phyloP scores from a whole-genome alignment of 2,797 vertebrate species.

The Xiphorhynchus erythropygius region DNA sequence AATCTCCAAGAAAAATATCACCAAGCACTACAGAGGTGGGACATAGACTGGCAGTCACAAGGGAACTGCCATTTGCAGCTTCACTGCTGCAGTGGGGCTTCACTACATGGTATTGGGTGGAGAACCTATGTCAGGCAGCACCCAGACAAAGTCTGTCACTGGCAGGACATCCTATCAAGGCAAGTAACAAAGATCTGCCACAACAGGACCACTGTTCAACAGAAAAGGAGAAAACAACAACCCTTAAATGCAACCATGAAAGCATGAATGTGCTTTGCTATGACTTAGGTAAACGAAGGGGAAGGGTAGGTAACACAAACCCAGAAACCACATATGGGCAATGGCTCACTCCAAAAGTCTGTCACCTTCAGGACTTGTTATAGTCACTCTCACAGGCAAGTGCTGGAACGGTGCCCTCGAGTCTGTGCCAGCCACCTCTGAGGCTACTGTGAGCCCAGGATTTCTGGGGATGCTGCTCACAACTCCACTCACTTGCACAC shows the following conservation, averaged over 20 bases:
- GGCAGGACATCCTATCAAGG: background rate
- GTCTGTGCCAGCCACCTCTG: background rate
- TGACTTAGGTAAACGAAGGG: accelerated
- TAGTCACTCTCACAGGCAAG: background rate
- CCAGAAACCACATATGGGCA: background rate
- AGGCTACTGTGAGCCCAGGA: background rate
- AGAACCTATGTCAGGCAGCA: background rate
- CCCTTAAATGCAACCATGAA: background rate
- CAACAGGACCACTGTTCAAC: background rate
- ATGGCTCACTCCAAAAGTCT: background rate
- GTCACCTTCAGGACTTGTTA: background rate
- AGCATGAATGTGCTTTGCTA: background rate
- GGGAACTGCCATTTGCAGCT: background rate
- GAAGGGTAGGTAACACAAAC: background rate
- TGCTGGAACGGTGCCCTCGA: accelerated
- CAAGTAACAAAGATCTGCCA: background rate
- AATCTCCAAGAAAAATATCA: background rate
- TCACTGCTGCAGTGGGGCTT: background rate
- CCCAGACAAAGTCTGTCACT: background rate
- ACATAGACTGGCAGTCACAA: background rate
- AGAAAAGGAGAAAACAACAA: background rate
- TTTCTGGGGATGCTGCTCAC: background rate
- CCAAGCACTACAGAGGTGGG: accelerated
- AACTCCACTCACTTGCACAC: background rate
- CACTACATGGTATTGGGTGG: background rate